Base-by-base conservation (phyloP, 2,888 invertebrate species). In the Crepidodera aurea region DNA sequence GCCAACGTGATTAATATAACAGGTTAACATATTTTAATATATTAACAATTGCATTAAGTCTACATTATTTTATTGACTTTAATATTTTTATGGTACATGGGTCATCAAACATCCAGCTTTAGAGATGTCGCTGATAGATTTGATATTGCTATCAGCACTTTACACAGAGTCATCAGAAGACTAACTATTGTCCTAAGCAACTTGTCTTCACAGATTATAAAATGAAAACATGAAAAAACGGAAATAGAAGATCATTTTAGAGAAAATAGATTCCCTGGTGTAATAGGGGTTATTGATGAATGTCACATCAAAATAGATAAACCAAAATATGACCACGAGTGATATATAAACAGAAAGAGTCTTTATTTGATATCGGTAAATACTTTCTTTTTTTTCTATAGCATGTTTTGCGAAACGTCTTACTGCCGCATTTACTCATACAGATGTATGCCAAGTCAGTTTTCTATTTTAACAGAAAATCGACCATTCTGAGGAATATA, bases 61-160 rank as follows among this genome's bases (percentile, higher is more conserved):
- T n/a, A n/a, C n/a, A n/a, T n/a, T n/a, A n/a, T n/a, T n/a, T n/a
- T n/a, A n/a, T n/a, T n/a, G 29, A 10, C 10, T 29, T 10, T 44
- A 2, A 42, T 42, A 18, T 13, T 7, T 22, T 15, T 44, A 12
- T 44, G 44, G 44, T 44, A 44, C 10, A 16, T 5, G 15, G 44
- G 44, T 1, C 44, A 44, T 13, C 44, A 19, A 44, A 19, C 44
- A 2, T 19, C 22, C 22, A 44, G 44, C 13, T 69, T 65, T 58
- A 50, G 69, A 40, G 66, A 66, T 60, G 68, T 67, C 7, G 22
- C 63, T 16, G 67, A 69, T 22, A 57, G 67, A 34, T 69, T 69
- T 60, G 39, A 46, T 12, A 67, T 69, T 13, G 65, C 58, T 12
- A 69, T 34, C 12, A 69, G 62, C 37, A 34, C 65, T 6, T 39